Conservation (phyloP, 1,140 invertebrate species). For the Lamellibrachia luymesi region DNA sequence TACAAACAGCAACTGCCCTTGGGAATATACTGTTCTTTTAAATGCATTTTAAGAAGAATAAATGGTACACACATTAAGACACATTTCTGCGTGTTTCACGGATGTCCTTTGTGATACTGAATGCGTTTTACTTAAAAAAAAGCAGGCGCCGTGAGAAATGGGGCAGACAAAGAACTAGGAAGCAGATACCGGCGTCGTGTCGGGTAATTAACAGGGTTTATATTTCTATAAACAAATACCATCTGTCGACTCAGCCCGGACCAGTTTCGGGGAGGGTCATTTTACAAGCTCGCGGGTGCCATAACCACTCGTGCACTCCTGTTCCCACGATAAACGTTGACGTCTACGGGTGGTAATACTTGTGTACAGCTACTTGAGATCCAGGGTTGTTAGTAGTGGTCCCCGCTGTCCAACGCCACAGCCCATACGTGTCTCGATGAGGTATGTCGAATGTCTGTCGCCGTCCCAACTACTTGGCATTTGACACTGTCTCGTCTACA, state of each 20-base stretch:
- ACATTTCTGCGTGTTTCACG: neutral
- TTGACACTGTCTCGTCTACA: neutral
- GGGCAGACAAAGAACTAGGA: neutral
- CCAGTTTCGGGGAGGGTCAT: neutral
- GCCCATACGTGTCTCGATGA: neutral
- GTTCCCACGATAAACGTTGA: neutral
- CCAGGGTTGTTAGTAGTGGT: neutral
- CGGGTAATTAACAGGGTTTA: neutral
- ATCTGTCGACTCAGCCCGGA: neutral
- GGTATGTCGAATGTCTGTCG: neutral
- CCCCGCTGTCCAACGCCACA: neutral
- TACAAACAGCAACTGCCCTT: neutral
- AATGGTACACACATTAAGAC: neutral
- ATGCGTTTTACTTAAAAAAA: neutral
- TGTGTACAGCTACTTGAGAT: neutral
- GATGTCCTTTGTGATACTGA: neutral
- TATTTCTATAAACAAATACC: neutral
- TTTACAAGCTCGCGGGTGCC: neutral
- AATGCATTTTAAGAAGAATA: neutral
- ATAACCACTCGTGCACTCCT: neutral
- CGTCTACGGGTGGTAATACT: neutral
- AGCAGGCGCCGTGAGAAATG: neutral
- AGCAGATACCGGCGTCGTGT: neutral
- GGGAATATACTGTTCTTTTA: neutral
- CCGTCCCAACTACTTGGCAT: neutral